These are phyloP conservation scores for Lochmaea capreae DNA, from an alignment of 2,888 invertebrate species.

Conservation along the genomic window DNA sequence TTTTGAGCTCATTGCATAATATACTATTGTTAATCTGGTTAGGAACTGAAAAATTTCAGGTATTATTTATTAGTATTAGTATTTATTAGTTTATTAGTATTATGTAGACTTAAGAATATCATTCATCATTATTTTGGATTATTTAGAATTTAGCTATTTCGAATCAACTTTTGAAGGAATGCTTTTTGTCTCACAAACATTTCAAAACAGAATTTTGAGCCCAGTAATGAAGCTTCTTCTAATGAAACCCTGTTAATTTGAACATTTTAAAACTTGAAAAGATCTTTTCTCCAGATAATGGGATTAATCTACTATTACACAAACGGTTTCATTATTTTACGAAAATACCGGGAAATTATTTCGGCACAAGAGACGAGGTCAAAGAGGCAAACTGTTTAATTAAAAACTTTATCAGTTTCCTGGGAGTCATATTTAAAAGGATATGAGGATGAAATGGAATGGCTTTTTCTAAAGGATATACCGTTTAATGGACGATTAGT, in stretches of 20 bases:
- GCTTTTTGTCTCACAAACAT: too few species aligned
- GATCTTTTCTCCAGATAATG: background rate
- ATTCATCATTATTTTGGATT: too few species aligned
- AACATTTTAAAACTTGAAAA: background rate
- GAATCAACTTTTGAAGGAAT: too few species aligned
- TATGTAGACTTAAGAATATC: too few species aligned
- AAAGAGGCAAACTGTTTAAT: slow-evolving; percentile 28
- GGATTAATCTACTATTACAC: slow-evolving; percentile 3
- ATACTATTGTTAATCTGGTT: too few species aligned
- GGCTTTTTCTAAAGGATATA: slow-evolving; percentile 35
- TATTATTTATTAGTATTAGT: too few species aligned
- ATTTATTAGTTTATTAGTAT: too few species aligned
- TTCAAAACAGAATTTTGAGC: too few species aligned
- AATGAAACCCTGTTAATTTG: background rate
- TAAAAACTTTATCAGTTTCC: slow-evolving; percentile 34
- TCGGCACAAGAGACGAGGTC: slow-evolving; percentile 17
- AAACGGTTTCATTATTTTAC: slow-evolving; percentile 18
- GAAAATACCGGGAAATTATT: slow-evolving; percentile 35
- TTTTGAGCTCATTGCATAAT: too few species aligned
- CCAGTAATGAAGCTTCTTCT: too few species aligned
- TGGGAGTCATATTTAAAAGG: slow-evolving; percentile 21
- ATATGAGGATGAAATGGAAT: slow-evolving; percentile 27
- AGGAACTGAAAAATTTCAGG: too few species aligned
- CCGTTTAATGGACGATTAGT: slow-evolving; percentile 37
- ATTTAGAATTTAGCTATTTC: too few species aligned